Base-by-base conservation (phyloP, 2,888 invertebrate species). In the Smittia aterrima region DNA sequence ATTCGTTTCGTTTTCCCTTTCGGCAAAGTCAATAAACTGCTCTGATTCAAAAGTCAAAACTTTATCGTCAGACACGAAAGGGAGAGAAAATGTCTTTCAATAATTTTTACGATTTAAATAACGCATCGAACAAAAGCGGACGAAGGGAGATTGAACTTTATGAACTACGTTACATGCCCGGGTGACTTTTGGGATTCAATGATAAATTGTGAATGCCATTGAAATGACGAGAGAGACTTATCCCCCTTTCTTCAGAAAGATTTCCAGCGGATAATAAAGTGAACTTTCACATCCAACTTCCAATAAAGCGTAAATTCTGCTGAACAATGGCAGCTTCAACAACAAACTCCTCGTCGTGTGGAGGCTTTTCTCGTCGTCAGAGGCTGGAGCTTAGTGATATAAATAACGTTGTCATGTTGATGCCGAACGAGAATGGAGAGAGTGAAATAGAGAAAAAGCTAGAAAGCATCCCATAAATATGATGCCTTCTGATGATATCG, bases 341-440 rank as follows among this genome's bases (percentile, higher is more conserved):
- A 27, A 64, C 25, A 64, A 64, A 58, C 7, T 16, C 27, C 22
- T 25, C 9, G 6, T 64, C 64, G 2, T 24, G 64, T 64, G 27
- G 20, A 13, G 64, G 64, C 64, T 25, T 20, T 58, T 22, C 20
- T 24, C n/a, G 64, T 27, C 27, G 25, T 47, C 47, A n/a, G 11
- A 47, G 16, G 47, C 47, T n/a, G 27, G 22, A 67, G 70, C 70
- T 70, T 70, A 70, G 25, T 6, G 20, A 54, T 22, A 70, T 70
- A 70, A 70, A 70, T 70, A 70, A 70, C 70, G 41, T 70, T 70
- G 70, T 70, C 70, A 70, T 70, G 68, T 58, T 16, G 6, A 22
- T 22, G 64, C 64, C 18, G 58, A 58, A 20, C 16, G 58, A 58
- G 18, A 47, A 47, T 4, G 18, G n/a, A n/a, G 18, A n/a, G 18